Evolutionary conservation across 2,113 vertebrate genomes (phyloP), one percentile per base, ranked within the genome.

Genomic region (Gambusia holbrooki): DNA sequence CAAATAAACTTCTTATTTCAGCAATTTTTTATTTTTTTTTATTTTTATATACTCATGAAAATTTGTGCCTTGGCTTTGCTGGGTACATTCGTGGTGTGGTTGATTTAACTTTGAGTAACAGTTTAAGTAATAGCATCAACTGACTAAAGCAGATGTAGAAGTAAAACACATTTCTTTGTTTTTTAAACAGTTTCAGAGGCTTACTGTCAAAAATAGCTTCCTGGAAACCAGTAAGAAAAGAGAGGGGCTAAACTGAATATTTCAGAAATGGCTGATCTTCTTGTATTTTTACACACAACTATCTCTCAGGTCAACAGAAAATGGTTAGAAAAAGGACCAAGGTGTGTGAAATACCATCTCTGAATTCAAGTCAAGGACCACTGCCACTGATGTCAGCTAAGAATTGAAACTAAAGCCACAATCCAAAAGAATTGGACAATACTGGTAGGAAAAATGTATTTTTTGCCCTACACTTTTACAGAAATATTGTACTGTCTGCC

Each of bases 1-100:
- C 87, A 82, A 87, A 89, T 87, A 87, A 74, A 90, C 81, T 84
- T 73, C 77, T 79, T 74, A 84, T 85, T 88, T 85, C 71, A 84
- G 60, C 81, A 81, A 42, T 69, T 78, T 82, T 2, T 37, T 12
- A 5, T 32, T 12, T 12, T 37, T 72, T 81, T 81, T 58, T 8
- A 5, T 32, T 12, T 12, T 37, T 72, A 79, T 81, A n/a, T 8
- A 58, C 51, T 58, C 7, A 7, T 9, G 42, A 69, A 71, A 84
- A 79, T 74, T 51, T 68, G 35, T 81, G 82, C 70, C 35, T 69
- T 66, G 66, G 11, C n/a, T 89, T 85, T 42, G 73, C 58, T 74
- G 58, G 61, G 62, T 51, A 67, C 73, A 51, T 80, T 90, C 62
- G 68, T 42, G 13, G 54, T 51, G 51, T 25, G 51, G 54, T 35